These are phyloP conservation scores for Protosalanx chinensis DNA, from an alignment of 2,797 vertebrate species.

Conservation along the genomic window DNA sequence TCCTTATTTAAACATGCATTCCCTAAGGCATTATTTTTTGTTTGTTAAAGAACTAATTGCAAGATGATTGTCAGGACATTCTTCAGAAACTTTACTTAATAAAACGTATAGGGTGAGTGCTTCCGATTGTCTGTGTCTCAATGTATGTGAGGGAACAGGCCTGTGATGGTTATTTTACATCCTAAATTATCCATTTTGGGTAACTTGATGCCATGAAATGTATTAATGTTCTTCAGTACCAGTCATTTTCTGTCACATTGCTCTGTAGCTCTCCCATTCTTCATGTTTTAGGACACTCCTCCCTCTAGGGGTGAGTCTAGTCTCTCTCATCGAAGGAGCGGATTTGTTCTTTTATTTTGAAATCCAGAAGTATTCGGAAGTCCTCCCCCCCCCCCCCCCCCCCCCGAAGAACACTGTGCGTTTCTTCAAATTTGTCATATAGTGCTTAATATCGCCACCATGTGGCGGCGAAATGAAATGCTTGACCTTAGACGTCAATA, in stretches of 20 bases:
- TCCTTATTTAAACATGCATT: constrained; percentile 42
- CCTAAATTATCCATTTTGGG: too few species aligned
- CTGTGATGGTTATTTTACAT: background rate
- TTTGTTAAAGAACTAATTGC: constrained; percentile 58
- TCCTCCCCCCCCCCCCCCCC: too few species aligned
- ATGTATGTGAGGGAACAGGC: background rate
- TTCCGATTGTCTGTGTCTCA: constrained; percentile 1
- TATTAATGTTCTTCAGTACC: too few species aligned
- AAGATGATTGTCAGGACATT: constrained; percentile 46
- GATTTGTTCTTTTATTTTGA: too few species aligned
- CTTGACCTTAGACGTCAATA: too few species aligned
- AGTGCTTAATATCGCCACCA: background rate
- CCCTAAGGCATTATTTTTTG: constrained; percentile 38
- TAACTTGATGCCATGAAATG: too few species aligned
- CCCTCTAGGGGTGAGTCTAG: constrained; percentile 22
- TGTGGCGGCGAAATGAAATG: background rate
- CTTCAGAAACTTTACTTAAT: constrained; percentile 68
- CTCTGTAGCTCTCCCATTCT: background rate
- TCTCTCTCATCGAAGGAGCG: background rate
- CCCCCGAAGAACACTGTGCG: background rate
- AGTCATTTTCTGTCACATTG: too few species aligned
- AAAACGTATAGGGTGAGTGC: constrained; percentile 53
- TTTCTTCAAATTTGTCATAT: background rate
- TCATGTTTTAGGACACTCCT: constrained; percentile 13
- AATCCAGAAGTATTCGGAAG: background rate